phyloP scores from a whole-genome alignment of 2,888 invertebrate genomes.

The Limnephilus marmoratus region DNA sequence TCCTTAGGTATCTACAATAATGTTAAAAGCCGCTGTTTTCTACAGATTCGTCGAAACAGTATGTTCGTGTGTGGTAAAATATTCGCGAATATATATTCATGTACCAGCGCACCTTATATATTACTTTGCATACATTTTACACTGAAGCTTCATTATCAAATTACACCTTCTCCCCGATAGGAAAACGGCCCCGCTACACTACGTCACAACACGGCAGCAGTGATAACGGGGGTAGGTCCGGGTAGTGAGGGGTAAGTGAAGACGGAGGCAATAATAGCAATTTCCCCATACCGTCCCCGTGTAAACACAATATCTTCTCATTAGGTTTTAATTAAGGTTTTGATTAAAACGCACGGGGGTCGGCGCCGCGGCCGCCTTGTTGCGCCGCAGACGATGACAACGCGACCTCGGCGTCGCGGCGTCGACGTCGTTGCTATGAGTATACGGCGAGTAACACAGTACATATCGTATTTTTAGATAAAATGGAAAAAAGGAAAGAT shows the following conservation, averaged over 20 bases:
- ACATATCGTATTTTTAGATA: not conserved
- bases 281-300: constrained; percentile 63
- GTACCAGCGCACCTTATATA: not conserved
- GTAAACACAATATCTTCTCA: constrained; percentile 66
- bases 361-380: constrained; percentile 44
- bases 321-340: constrained; percentile 66
- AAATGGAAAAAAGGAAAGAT: too few species aligned
- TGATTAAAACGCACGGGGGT: constrained; percentile 66
- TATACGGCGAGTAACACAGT: not conserved
- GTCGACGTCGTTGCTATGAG: not conserved
- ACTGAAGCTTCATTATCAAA: not conserved
- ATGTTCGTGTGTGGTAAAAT: not conserved
- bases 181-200: not conserved
- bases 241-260: constrained; percentile 7
- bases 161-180: not conserved
- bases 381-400: constrained; percentile 20
- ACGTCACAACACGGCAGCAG: not conserved
- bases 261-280: constrained; percentile 55
- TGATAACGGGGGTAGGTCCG: not conserved
- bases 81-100: not conserved
- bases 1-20: too few species aligned
- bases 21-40: not conserved
- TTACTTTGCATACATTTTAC: not conserved
- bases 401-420: not conserved
- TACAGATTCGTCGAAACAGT: not conserved